phyloP scores from a whole-genome alignment of 2,888 invertebrate species.

The Copidosoma aretas region DNA sequence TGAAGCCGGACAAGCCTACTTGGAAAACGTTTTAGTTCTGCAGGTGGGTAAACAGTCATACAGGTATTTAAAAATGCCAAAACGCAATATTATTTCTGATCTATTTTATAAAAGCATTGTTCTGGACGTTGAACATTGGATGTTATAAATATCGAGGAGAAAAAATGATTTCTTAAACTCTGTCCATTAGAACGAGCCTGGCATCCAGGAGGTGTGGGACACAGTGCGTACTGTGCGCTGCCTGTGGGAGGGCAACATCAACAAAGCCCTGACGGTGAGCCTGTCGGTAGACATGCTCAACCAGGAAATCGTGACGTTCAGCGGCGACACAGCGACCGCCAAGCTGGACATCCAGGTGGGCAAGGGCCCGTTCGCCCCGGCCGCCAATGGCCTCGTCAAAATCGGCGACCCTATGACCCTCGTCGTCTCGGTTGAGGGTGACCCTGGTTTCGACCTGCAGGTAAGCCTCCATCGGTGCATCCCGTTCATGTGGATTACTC shows the following conservation, averaged over 20 bases:
- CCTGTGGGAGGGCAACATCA: slow-evolving; percentile 81
- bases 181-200: slow-evolving; percentile 73
- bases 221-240: slow-evolving; percentile 79
- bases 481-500: no score
- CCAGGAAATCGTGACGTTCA: slow-evolving; percentile 82
- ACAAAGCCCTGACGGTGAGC: slow-evolving; percentile 76
- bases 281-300: slow-evolving; percentile 81
- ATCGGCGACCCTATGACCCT: slow-evolving; percentile 84
- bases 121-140: no score
- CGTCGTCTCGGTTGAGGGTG: slow-evolving; percentile 80
- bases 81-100: no score
- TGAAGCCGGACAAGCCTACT: slow-evolving; percentile 76
- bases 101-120: no score
- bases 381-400: slow-evolving; percentile 79
- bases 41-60: slow-evolving; percentile 47
- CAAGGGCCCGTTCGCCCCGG: slow-evolving; percentile 77
- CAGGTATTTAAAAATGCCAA: not conserved
- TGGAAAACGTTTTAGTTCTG: slow-evolving; percentile 79
- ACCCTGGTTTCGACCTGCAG: slow-evolving; percentile 79
- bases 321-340: slow-evolving; percentile 83
- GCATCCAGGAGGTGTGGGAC: slow-evolving; percentile 81
- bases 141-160: no score
- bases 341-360: slow-evolving; percentile 79
- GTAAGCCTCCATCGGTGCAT: slow-evolving; percentile 41
- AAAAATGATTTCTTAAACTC: not conserved